Evolutionary conservation across 2,113 vertebrate species (phyloP).

Genomic region (Trichomycterus rosablanca): DNA sequence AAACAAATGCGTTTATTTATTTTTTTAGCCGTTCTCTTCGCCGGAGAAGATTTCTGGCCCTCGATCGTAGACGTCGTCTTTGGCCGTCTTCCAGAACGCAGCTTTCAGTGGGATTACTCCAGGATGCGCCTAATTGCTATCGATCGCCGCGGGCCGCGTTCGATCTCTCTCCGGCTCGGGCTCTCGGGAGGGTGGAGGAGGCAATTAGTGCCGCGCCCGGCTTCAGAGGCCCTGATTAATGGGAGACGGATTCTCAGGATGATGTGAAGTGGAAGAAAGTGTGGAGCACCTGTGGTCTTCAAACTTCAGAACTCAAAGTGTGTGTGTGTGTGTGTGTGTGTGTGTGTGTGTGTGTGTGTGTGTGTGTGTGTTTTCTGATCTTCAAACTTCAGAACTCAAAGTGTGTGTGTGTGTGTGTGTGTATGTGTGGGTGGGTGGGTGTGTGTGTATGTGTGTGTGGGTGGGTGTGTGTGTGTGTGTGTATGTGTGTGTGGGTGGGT

Average conservation of each 20-base stretch:
- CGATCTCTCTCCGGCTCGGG: constrained; percentile 85
- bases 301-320: constrained; percentile 1
- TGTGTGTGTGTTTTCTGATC: too few relatives aligned
- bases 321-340: too few relatives aligned
- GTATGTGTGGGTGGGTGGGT: too few relatives aligned
- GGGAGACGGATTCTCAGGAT: constrained; percentile 68
- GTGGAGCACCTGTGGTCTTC: constrained; percentile 12
- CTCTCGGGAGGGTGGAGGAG: constrained; percentile 76
- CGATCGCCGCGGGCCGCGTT: constrained; percentile 87
- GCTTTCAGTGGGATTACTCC: constrained; percentile 87
- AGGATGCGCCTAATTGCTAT: constrained; percentile 93
- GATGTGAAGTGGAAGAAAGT: too few relatives aligned
- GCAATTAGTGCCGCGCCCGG: constrained; percentile 80
- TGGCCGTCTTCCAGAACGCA: constrained; percentile 68
- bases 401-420: too few relatives aligned
- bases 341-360: too few relatives aligned
- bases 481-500: too few relatives aligned
- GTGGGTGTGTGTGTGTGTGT: too few relatives aligned
- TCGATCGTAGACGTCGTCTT: constrained; percentile 46
- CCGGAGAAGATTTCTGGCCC: constrained; percentile 18
- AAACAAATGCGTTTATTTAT: constrained; percentile 43
- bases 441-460: too few relatives aligned
- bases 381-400: too few relatives aligned
- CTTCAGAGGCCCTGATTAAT: constrained; percentile 83
- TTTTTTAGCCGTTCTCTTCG: constrained; percentile 33